phyloP scores from a whole-genome alignment of 2,888 invertebrate genomes.

The Julus scanicus region DNA sequence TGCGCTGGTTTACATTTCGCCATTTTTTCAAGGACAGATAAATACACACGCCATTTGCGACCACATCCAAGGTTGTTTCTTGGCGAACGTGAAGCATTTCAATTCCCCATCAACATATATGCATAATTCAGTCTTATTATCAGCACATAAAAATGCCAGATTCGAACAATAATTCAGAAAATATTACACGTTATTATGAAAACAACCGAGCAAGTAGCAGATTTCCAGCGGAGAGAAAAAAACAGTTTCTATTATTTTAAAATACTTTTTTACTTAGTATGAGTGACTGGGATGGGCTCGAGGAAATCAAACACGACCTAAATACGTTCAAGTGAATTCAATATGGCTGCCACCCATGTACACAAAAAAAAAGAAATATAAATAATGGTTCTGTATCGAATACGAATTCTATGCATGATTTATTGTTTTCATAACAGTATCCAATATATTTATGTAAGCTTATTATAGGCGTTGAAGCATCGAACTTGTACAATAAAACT shows the following conservation, averaged over 20 bases:
- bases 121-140: background rate
- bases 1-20: slow-evolving; percentile 14
- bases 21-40: background rate
- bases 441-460: too few relatives aligned
- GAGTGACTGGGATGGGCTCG: background rate
- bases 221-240: background rate
- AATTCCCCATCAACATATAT: background rate
- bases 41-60: background rate
- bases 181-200: background rate
- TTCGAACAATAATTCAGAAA: background rate
- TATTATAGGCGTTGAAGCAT: too few relatives aligned
- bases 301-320: background rate
- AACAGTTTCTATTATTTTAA: background rate
- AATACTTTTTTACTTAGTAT: background rate
- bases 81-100: background rate
- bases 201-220: background rate
- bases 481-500: too few relatives aligned
- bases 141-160: slow-evolving; percentile 9
- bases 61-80: background rate
- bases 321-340: background rate
- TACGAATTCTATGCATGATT: background rate
- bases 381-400: background rate
- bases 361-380: background rate
- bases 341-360: background rate
- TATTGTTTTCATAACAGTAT: background rate